Conservation (phyloP, 2,888 invertebrate species). For the Dugesia japonica region DNA sequence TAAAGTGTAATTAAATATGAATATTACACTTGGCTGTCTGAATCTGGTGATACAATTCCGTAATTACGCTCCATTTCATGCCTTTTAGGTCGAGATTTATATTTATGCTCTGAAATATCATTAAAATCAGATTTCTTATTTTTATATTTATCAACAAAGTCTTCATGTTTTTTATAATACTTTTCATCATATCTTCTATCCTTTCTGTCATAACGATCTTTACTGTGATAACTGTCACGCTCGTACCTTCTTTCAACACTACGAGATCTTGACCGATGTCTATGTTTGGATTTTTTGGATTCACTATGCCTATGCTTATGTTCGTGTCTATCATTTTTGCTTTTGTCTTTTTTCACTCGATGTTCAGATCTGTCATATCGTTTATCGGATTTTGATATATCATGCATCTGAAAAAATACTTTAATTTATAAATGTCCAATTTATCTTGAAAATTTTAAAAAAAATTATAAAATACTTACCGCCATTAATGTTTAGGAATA, state of each 20-base stretch:
- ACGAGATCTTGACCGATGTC: not conserved
- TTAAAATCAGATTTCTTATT: conserved; percentile 14
- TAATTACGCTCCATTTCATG: not conserved
- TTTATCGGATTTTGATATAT: conserved; percentile 4
- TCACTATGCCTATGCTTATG: not conserved
- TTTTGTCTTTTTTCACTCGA: not conserved
- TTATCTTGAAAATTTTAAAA: no score
- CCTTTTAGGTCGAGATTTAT: not conserved
- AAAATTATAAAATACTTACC: not conserved
- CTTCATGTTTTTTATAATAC: conserved; percentile 20
- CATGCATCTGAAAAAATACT: not conserved
- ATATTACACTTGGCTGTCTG: not conserved
- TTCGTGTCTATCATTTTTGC: not conserved
- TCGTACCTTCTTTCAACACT: not conserved
- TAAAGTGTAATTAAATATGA: not conserved
- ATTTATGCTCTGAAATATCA: conserved; percentile 16
- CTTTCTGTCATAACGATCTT: not conserved
- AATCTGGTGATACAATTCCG: not conserved
- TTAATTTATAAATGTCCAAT: not conserved
- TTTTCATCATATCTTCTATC: conserved; percentile 10
- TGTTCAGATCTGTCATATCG: not conserved
- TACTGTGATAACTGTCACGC: not conserved
- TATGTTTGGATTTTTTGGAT: not conserved
- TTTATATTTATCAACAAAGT: conserved; percentile 20
- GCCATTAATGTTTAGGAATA: conserved; percentile 20